Conservation (phyloP, 2,888 invertebrate species). For the Platypus cylindrus region DNA sequence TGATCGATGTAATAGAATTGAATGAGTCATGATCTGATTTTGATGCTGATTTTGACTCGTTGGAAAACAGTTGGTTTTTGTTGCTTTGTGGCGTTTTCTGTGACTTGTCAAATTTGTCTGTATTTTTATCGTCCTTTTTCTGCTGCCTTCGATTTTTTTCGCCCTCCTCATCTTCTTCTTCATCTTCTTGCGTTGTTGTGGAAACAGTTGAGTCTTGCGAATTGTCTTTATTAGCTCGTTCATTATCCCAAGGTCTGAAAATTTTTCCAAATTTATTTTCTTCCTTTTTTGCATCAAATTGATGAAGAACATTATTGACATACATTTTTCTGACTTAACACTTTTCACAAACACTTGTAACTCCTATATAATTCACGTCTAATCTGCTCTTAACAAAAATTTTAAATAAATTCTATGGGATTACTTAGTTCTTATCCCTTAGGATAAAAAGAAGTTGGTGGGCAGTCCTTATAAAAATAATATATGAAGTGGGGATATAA, state of each 20-base stretch:
- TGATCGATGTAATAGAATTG: neutral
- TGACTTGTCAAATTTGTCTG: neutral
- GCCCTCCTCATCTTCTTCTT: conserved; percentile 6
- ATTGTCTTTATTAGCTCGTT: conserved; percentile 19
- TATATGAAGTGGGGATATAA: conserved; percentile 32
- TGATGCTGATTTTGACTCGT: neutral
- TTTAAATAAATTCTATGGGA: neutral
- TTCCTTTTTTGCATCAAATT: conserved; percentile 13
- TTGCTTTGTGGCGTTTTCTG: neutral
- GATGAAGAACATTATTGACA: conserved; percentile 15
- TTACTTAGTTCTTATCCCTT: neutral
- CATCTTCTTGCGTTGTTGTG: conserved; percentile 37
- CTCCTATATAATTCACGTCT: conserved; percentile 19
- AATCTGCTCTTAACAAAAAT: conserved; percentile 16
- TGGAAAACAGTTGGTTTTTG: neutral
- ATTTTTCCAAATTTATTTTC: conserved; percentile 22
- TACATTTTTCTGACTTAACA: conserved; percentile 14
- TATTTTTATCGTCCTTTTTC: neutral
- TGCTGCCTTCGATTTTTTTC: conserved; percentile 1
- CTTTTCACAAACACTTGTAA: neutral
- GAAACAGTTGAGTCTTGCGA: conserved; percentile 45
- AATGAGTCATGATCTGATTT: neutral
- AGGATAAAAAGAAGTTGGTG: conserved; percentile 18
- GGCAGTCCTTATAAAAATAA: conserved; percentile 26
- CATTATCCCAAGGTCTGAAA: conserved; percentile 25